Base-by-base conservation (phyloP, 2,113 vertebrate species). In the Silurus glanis region DNA sequence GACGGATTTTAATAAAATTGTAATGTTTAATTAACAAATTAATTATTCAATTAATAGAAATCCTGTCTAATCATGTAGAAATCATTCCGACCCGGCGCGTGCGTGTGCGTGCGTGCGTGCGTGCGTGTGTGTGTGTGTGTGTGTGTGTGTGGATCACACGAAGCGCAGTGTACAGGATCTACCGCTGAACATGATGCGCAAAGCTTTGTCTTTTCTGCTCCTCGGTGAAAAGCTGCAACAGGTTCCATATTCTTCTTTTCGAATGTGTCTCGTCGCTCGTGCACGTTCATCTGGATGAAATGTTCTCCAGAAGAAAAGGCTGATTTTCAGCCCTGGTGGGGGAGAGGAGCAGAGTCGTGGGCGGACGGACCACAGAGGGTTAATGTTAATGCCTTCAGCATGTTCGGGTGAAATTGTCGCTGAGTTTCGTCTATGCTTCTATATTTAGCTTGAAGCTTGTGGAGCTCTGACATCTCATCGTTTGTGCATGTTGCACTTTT, bases 191-290 rank as follows among this genome's bases (percentile, higher is more conserved):
- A 88, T 89, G 91, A 91, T 89, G 87, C 93, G 86, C 90, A 87
- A 87, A 87, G 82, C 84, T 85, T 47, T 79, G 86, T 83, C 84
- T 85, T 58, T 37, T 71, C 5, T 80, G 12, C 56, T 12, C 23
- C 2, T 14, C 14, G 88, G 87, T 87, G 91, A 93, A 91, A 88
- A 82, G 89, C 93, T 89, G 92, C 94, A 95, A 94, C 94, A 94
- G 92, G 93, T 94, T 94, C 90, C 79, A 88, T 86, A 86, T 64
- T 64, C 64, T n/a, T 37, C 37, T 62, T 16, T 5, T 13, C 14
- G 14, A 17, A 9, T 28, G 9, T 23, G 2, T 9, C 28, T 37
- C 74, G 21, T 53, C 49, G 4, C 49, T 76, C 21, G 47, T 1
- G 47, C 5, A 16, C 56, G 12, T 47, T 62, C 23, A 19, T 81